These are phyloP conservation scores for Tarsius wallacei DNA, from an alignment of 2,797 vertebrate genomes.

Conservation along the genomic window DNA sequence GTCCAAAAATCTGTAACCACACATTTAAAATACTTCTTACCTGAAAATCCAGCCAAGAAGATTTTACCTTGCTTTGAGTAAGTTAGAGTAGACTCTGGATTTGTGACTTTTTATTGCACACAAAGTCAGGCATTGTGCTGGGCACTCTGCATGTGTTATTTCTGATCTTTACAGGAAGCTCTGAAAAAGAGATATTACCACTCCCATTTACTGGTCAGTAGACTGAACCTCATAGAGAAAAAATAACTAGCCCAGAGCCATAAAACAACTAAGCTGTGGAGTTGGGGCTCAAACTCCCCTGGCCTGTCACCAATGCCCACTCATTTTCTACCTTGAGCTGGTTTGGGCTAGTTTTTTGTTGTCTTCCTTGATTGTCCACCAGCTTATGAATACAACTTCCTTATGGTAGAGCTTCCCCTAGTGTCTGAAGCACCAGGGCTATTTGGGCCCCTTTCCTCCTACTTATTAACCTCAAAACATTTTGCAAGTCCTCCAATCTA, in stretches of 20 bases:
- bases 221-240: not conserved
- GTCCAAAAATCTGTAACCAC: no score
- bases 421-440: not conserved
- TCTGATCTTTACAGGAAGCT: not conserved
- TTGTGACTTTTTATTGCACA: not conserved
- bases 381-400: not conserved
- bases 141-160: not conserved
- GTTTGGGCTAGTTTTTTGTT: not conserved
- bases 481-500: not conserved
- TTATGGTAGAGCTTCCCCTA: accelerated
- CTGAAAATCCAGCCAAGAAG: not conserved
- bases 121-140: not conserved
- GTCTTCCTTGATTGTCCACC: not conserved
- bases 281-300: not conserved
- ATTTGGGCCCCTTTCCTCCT: not conserved
- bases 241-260: not conserved
- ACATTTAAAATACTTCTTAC: not conserved
- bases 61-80: not conserved
- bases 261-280: not conserved
- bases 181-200: not conserved
- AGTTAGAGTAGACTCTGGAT: not conserved
- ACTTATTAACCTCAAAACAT: not conserved
- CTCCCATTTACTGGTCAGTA: not conserved
- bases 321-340: accelerated
- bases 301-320: not conserved